Evolutionary conservation across 2,113 vertebrate genomes (phyloP), one percentile per base, ranked within the genome.

Genomic region (Aspiorhynchus laticeps): DNA sequence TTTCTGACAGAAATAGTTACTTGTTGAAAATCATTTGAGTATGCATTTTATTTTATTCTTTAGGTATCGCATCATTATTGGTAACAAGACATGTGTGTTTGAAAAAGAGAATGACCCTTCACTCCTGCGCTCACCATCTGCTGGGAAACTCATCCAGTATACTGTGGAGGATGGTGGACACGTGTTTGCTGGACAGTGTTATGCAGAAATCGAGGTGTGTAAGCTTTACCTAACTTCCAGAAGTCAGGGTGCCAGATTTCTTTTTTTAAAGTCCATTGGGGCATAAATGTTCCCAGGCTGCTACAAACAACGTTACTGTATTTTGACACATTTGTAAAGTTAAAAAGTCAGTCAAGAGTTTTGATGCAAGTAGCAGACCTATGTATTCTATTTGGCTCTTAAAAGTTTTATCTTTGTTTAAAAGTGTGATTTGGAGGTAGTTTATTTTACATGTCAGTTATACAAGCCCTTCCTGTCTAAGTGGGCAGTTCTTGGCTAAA

Each of bases 71-170:
- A 98, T 99, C 91, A 99, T 98, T 0, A 99, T 99, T 48, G 98
- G 98, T 71, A 99, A 99, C 94, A 99, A 99, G 94, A 99, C 98
- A 0, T 99, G 98, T 87, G 98, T 99, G 86, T 99, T 99, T 93
- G 98, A 99, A 89, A 99, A 96, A 92, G 98, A 99, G 91, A 99
- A 99, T 0, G 98, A 99, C 83, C 98, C 98, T 0, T 99, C 98
- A 0, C 95, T 99, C 87, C 92, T 99, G 87, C 96, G 98, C 61
- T 99, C 98, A 0, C 97, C 97, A 0, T 99, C 98, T 0, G 98
- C 98, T 0, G 98, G 98, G 77, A 99, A 99, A 92, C 92, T 99
- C 61, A 99, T 99, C 93, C 97, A 99, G 92, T 99, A 98, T 67
- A 96, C 96, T 10, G 97, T 99, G 17, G 98, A 99, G 89, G 98